Evolutionary conservation across 2,113 vertebrate species (phyloP).

Genomic region (Notechis scutatus): DNA sequence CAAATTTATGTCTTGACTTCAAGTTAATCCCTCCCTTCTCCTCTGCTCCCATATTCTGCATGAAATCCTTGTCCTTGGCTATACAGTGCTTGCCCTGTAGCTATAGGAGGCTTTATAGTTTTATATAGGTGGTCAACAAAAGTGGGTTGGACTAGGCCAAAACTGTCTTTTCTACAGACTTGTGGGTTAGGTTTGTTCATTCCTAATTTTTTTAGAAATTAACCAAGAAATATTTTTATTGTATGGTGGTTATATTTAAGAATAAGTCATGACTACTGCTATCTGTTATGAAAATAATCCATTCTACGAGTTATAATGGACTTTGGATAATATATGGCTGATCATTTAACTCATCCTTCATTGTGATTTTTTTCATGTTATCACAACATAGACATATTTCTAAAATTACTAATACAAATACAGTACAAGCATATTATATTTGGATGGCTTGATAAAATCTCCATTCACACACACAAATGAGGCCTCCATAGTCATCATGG

Average conservation of each 20-base stretch:
- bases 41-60: slow-evolving; percentile 57
- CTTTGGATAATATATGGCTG: slow-evolving; percentile 21
- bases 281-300: not conserved
- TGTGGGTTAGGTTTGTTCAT: slow-evolving; percentile 26
- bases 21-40: slow-evolving; percentile 47
- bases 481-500: not conserved
- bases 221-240: not conserved
- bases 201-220: not conserved
- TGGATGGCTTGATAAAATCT: slow-evolving; percentile 37
- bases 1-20: slow-evolving; percentile 59
- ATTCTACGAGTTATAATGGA: not conserved
- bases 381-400: slow-evolving; percentile 14
- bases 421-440: slow-evolving; percentile 37
- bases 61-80: slow-evolving; percentile 61
- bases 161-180: slow-evolving; percentile 32
- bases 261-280: slow-evolving; percentile 4
- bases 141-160: slow-evolving; percentile 49
- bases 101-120: slow-evolving; percentile 39
- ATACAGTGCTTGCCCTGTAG: slow-evolving; percentile 49
- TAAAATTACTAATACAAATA: slow-evolving; percentile 54
- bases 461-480: not conserved
- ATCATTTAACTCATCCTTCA: slow-evolving; percentile 49
- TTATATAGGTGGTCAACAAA: slow-evolving; percentile 36
- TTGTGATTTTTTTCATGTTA: slow-evolving; percentile 43
- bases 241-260: slow-evolving; percentile 2